Percentiles rank a stretch among this genome's conserved stretches.
These are phyloP conservation scores for Isaurus tuberculatus DNA, from an alignment of 92 coral and sea anemone genomes.

Conservation along the genomic window DNA sequence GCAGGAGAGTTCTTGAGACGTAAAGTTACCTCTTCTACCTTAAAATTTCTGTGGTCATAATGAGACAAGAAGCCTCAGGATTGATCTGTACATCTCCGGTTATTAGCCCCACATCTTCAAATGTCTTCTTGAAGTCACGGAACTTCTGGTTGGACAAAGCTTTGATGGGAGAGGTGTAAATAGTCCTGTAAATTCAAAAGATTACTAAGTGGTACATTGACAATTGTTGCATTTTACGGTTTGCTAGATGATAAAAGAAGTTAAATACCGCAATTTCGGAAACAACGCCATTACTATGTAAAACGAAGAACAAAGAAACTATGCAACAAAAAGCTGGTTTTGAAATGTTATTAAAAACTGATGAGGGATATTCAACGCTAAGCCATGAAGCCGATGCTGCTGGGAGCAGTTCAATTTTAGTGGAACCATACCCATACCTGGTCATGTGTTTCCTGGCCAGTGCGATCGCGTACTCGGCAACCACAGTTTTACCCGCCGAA, in stretches of 20 bases:
- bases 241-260: too few relatives aligned
- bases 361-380: too few relatives aligned
- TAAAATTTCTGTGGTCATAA: conserved; percentile 97
- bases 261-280: too few relatives aligned
- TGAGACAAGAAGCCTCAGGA: conserved; percentile 93
- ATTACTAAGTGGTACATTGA: not conserved
- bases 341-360: too few relatives aligned
- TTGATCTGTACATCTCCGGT: conserved; percentile 97
- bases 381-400: too few relatives aligned
- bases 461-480: conserved; percentile 92
- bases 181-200: conserved; percentile 67
- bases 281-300: too few relatives aligned
- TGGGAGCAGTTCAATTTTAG: too few relatives aligned
- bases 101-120: conserved; percentile 92
- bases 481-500: conserved; percentile 95
- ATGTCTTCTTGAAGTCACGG: conserved; percentile 91
- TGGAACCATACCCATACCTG: too few relatives aligned
- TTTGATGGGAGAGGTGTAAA: conserved; percentile 98
- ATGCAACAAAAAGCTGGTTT: too few relatives aligned
- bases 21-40: conserved; percentile 57
- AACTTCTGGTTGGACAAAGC: conserved; percentile 95
- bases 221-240: too few relatives aligned
- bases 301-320: too few relatives aligned
- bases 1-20: too few relatives aligned
- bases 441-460: conserved; percentile 90